These are phyloP conservation scores for Cryptomyrus ogoouensis DNA, from an alignment of 2,113 vertebrate genomes.

Conservation along the genomic window DNA sequence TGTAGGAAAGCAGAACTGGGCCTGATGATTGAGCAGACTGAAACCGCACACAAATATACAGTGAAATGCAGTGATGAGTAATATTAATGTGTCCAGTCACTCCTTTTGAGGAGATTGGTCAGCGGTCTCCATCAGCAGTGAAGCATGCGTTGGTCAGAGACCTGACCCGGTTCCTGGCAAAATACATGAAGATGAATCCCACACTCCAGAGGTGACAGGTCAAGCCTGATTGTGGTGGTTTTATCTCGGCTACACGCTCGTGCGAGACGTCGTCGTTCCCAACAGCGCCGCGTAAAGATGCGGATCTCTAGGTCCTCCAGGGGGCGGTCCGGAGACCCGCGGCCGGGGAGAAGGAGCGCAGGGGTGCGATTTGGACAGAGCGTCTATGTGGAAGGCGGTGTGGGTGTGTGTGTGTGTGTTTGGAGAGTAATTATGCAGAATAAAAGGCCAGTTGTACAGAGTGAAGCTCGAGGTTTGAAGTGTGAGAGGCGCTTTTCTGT, in stretches of 20 bases:
- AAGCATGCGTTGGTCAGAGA: not conserved
- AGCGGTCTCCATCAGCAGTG: not conserved
- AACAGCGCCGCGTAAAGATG: not conserved
- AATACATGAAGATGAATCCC: not conserved
- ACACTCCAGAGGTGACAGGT: not conserved
- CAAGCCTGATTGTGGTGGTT: not conserved
- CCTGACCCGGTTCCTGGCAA: not conserved
- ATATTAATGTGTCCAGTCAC: not conserved
- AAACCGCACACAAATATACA: not conserved
- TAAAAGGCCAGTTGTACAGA: conserved; percentile 63
- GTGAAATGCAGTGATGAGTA: not conserved
- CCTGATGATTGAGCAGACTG: not conserved
- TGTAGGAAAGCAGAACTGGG: not conserved
- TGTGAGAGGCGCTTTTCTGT: conserved; percentile 70
- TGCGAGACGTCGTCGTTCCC: not conserved
- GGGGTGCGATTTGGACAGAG: not conserved
- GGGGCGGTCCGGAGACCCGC: not conserved
- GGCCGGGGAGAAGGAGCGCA: not conserved
- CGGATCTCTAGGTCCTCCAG: not conserved
- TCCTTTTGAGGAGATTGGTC: not conserved
- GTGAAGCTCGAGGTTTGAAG: conserved; percentile 64
- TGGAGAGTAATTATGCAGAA: conserved; percentile 61
- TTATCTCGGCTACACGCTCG: not conserved
- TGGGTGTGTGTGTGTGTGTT: conserved; percentile 36
- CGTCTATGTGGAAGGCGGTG: not conserved